Percentiles rank a stretch among this genome's conserved stretches.
Evolutionary conservation across 2,113 vertebrate species (phyloP).

Genomic region (Laticauda laticaudata): DNA sequence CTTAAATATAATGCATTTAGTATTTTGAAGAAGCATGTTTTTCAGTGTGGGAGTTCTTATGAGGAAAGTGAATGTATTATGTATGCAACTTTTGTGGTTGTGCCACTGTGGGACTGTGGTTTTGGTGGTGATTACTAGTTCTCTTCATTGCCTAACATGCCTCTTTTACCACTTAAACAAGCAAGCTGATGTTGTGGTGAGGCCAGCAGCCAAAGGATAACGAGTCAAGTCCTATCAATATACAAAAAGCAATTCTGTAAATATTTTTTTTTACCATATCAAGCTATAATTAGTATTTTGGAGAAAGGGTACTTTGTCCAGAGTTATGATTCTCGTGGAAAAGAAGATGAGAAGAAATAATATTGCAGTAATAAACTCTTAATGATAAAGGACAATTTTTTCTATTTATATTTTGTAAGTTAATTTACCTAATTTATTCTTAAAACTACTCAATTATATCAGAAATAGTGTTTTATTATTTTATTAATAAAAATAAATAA

Average conservation of each 20-base stretch:
- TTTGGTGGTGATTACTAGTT: constrained; percentile 72
- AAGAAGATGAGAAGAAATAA: constrained; percentile 37
- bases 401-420: background rate
- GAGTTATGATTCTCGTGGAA: constrained; percentile 40
- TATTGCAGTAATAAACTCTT: constrained; percentile 2
- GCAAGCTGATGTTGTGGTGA: constrained; percentile 65
- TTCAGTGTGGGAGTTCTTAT: constrained; percentile 38
- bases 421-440: background rate
- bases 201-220: constrained; percentile 62
- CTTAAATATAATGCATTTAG: constrained; percentile 43
- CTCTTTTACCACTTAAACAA: constrained; percentile 65
- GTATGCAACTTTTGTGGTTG: constrained; percentile 75
- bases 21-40: constrained; percentile 42
- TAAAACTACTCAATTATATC: background rate
- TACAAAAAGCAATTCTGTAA: constrained; percentile 66
- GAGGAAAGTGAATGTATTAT: constrained; percentile 68
- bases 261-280: constrained; percentile 47
- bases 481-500: no score
- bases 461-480: background rate
- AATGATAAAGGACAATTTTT: background rate
- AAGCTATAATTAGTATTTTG: constrained; percentile 65
- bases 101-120: constrained; percentile 69
- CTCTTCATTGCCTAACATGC: constrained; percentile 70
- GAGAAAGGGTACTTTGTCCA: constrained; percentile 46
- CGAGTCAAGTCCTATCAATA: constrained; percentile 36